Evolutionary conservation across 2,797 vertebrate species (phyloP).

Genomic region (Rhinatrema bivittatum): DNA sequence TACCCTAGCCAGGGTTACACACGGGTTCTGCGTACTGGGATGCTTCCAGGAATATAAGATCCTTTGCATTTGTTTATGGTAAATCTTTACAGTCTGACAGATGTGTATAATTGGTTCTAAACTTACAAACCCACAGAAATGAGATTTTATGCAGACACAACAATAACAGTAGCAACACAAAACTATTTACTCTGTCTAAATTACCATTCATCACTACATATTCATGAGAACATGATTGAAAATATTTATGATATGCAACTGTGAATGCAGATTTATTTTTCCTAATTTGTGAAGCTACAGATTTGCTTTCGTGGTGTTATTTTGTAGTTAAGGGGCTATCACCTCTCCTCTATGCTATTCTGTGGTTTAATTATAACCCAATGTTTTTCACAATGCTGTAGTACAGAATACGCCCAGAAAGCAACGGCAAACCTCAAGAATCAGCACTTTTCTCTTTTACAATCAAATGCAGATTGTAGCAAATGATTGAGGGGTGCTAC

Average conservation of each 20-base stretch:
- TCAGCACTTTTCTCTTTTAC: no score
- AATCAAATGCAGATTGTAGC: no score
- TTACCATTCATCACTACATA: slow-evolving; percentile 36
- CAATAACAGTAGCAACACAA: slow-evolving; percentile 25
- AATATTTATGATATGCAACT: slow-evolving; percentile 25
- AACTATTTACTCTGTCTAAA: slow-evolving; percentile 28
- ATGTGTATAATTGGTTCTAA: slow-evolving; percentile 21
- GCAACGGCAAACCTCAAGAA: no score
- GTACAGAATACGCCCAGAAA: no score
- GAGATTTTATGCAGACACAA: slow-evolving; percentile 36
- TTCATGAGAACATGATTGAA: slow-evolving; percentile 32
- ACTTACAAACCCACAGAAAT: slow-evolving; percentile 22
- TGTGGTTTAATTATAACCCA: no score
- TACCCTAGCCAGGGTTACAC: no score
- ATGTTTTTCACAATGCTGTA: no score
- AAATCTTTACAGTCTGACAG: slow-evolving; percentile 7
- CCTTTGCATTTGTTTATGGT: slow-evolving; percentile 7
- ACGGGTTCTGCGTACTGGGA: no score
- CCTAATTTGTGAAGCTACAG: slow-evolving; percentile 12
- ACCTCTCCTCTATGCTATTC: no score
- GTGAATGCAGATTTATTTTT: slow-evolving; percentile 21
- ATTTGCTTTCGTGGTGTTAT: slow-evolving; percentile 10
- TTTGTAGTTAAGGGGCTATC: no score
- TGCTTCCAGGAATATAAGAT: slow-evolving; percentile 4
- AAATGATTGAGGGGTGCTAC: no score